phyloP scores from a whole-genome alignment of 1,140 invertebrate species.

The Notospermus geniculatus region DNA sequence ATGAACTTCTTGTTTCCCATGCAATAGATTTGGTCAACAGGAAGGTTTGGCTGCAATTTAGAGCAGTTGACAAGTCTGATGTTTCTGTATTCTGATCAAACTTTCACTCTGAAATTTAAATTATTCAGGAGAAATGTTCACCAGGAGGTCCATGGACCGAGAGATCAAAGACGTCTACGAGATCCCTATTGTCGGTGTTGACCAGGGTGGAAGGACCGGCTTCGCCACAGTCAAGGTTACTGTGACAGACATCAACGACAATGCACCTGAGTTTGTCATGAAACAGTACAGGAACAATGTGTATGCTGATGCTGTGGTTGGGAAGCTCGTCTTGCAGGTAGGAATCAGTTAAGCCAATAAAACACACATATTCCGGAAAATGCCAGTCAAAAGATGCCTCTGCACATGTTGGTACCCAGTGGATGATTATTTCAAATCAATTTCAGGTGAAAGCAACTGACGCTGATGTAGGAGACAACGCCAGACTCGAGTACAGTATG shows the following conservation, averaged over 20 bases:
- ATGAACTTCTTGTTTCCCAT: too few species aligned
- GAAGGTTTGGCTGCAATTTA: too few species aligned
- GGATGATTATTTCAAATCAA: too few species aligned
- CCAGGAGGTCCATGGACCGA: constrained; percentile 65
- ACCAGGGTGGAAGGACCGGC: constrained; percentile 77
- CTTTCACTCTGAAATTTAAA: too few species aligned
- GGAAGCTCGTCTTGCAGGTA: constrained; percentile 40
- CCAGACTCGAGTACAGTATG: constrained; percentile 71
- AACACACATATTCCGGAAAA: too few species aligned
- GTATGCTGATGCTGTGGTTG: constrained; percentile 28
- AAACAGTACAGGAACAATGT: constrained; percentile 45
- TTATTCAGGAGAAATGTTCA: constrained; percentile 4
- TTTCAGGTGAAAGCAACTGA: constrained; percentile 74
- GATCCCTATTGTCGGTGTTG: constrained; percentile 79
- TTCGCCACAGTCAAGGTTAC: constrained; percentile 76
- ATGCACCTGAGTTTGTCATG: constrained; percentile 71
- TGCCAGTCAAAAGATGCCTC: too few species aligned
- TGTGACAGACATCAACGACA: constrained; percentile 84
- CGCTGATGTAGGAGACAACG: constrained; percentile 76
- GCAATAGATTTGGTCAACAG: too few species aligned
- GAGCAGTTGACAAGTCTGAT: too few species aligned
- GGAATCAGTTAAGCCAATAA: too few species aligned
- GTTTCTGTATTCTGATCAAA: too few species aligned
- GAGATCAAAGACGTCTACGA: constrained; percentile 73
- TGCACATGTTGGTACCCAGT: too few species aligned